Conservation (phyloP, 2,113 vertebrate genomes). For the Cyprinodon variegatus region DNA sequence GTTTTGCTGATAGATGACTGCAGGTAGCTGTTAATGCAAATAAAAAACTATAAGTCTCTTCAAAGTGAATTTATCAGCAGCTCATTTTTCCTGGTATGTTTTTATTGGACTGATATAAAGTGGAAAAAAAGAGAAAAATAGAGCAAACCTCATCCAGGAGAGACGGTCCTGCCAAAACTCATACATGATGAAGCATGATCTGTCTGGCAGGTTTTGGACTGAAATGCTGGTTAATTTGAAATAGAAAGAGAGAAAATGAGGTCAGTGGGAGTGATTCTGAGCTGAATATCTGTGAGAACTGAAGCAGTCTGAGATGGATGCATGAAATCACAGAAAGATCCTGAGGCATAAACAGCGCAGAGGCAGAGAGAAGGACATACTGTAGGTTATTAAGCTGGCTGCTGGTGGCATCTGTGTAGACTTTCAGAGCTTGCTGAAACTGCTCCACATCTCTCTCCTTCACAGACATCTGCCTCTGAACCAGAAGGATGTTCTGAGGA, state of each 20-base stretch:
- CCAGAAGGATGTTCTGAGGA: slow-evolving; percentile 89
- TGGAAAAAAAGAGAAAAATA: neutral
- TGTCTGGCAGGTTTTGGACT: slow-evolving; percentile 85
- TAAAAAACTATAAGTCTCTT: slow-evolving; percentile 13
- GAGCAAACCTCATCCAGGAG: slow-evolving; percentile 89
- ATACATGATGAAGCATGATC: slow-evolving; percentile 89
- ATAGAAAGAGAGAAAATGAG: neutral
- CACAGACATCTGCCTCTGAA: slow-evolving; percentile 92
- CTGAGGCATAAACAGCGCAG: slow-evolving; percentile 8
- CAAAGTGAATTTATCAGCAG: slow-evolving; percentile 15
- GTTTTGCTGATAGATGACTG: slow-evolving; percentile 83
- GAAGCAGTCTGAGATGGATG: slow-evolving; percentile 19
- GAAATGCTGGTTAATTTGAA: slow-evolving; percentile 79
- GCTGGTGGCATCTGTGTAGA: slow-evolving; percentile 86
- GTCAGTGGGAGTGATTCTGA: slow-evolving; percentile 4
- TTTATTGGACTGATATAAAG: neutral
- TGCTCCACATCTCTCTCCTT: slow-evolving; percentile 81
- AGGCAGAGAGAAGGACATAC: slow-evolving; percentile 76
- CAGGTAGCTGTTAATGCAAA: slow-evolving; percentile 83
- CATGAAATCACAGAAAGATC: slow-evolving; percentile 21
- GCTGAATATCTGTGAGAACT: slow-evolving; percentile 12
- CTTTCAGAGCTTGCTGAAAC: slow-evolving; percentile 86
- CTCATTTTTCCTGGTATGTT: neutral
- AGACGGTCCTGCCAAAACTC: slow-evolving; percentile 93
- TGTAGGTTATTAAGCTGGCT: slow-evolving; percentile 89